phyloP scores from a whole-genome alignment of 2,888 invertebrate species.

The Parelbella ahira region DNA sequence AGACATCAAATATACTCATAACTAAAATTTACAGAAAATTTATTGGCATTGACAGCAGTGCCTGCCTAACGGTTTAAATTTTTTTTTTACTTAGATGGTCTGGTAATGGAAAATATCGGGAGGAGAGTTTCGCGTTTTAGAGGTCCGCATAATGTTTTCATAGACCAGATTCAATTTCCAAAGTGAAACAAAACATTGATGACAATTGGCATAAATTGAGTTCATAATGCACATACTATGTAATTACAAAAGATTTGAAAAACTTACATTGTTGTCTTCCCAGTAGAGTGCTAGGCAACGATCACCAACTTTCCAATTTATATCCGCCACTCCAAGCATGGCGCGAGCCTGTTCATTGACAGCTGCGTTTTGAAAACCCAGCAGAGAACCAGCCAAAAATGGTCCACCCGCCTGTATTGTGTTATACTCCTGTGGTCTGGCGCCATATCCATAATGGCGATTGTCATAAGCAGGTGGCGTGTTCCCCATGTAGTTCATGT shows the following conservation, averaged over 20 bases:
- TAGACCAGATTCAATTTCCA: too few relatives aligned
- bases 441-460: constrained; percentile 51
- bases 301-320: constrained; percentile 89
- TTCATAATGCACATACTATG: not conserved
- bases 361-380: constrained; percentile 75
- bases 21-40: too few relatives aligned
- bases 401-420: constrained; percentile 52
- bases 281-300: constrained; percentile 94
- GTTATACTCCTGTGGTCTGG: constrained; percentile 48
- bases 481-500: constrained; percentile 46
- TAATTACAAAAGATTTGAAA: not conserved
- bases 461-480: constrained; percentile 40
- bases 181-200: too few relatives aligned
- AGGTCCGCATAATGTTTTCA: too few relatives aligned
- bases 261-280: constrained; percentile 91
- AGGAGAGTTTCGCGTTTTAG: too few relatives aligned
- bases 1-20: too few relatives aligned
- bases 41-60: too few relatives aligned
- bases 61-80: too few relatives aligned
- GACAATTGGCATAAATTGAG: too few relatives aligned
- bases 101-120: too few relatives aligned
- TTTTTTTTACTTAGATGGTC: too few relatives aligned
- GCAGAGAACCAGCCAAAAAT: constrained; percentile 64
- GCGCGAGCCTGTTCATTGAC: constrained; percentile 76
- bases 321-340: constrained; percentile 75